These are phyloP conservation scores for Epiblema foenella DNA, from an alignment of 2,888 invertebrate genomes.

Conservation along the genomic window DNA sequence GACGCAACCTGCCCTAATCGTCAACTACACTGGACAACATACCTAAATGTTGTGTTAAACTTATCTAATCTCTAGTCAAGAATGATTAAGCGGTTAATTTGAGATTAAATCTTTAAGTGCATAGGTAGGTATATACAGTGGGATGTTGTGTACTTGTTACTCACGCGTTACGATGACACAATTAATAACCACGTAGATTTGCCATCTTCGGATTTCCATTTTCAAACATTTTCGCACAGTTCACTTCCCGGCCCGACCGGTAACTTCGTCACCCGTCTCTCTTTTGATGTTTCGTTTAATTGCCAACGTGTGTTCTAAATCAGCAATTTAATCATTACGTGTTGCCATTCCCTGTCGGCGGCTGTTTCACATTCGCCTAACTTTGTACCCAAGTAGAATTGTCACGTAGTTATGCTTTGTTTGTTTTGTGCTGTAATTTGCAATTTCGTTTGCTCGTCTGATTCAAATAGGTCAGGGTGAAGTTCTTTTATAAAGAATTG, in stretches of 20 bases:
- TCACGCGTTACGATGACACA: conserved; percentile 61
- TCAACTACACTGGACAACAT: too few relatives aligned
- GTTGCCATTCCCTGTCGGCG: conserved; percentile 32
- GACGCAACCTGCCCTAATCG: too few relatives aligned
- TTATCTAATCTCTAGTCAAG: too few relatives aligned
- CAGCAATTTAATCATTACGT: conserved; percentile 43
- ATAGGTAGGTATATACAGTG: conserved; percentile 6
- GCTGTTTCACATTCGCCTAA: conserved; percentile 23
- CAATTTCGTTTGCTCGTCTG: conserved; percentile 23
- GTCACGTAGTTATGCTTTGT: conserved; percentile 40
- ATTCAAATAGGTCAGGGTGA: conserved; percentile 39
- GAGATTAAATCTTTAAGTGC: too few relatives aligned
- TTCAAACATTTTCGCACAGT: conserved; percentile 71
- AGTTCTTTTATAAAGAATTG: conserved; percentile 14
- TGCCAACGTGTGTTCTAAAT: conserved; percentile 31
- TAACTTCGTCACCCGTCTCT: conserved; percentile 53
- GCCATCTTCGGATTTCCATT: conserved; percentile 72
- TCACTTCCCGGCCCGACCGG: conserved; percentile 49
- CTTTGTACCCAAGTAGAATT: conserved; percentile 30
- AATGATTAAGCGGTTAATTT: too few relatives aligned
- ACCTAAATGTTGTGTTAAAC: too few relatives aligned
- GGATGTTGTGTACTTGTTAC: conserved; percentile 51
- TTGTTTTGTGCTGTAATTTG: conserved; percentile 34
- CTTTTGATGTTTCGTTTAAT: conserved; percentile 56
- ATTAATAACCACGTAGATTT: conserved; percentile 64